A percentile compares a stretch with the other conserved stretches of the same genome.
Conservation (phyloP, 2,113 vertebrate species). For the Lophura nycthemera region DNA sequence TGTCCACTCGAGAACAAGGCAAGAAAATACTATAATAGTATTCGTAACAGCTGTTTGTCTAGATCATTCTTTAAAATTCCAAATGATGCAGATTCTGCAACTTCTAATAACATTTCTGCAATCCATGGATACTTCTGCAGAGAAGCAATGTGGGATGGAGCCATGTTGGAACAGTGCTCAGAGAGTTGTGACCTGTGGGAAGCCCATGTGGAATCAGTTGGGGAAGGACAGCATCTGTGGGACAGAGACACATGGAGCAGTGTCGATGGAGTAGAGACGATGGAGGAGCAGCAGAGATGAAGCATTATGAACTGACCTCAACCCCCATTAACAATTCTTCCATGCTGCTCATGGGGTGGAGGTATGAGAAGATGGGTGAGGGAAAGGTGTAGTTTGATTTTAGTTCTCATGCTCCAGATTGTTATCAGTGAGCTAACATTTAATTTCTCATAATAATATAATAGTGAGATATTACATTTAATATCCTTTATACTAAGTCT, state of each 20-base stretch:
- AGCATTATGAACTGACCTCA: no score
- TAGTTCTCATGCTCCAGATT: neutral
- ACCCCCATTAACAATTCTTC: no score
- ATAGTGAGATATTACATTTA: neutral
- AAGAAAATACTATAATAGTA: constrained; percentile 4
- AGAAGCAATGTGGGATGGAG: neutral
- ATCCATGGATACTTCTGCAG: neutral
- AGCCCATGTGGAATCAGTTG: neutral
- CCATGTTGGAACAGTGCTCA: neutral
- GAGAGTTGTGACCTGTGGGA: neutral
- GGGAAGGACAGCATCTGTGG: neutral
- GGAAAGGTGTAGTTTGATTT: neutral
- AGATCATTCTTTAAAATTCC: constrained; percentile 36
- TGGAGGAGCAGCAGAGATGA: no score
- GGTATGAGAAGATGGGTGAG: no score
- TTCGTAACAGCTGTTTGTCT: constrained; percentile 33
- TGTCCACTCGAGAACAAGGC: neutral
- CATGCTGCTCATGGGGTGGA: no score
- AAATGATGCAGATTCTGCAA: neutral
- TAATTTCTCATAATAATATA: no score
- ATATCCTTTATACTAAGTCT: neutral
- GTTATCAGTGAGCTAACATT: neutral
- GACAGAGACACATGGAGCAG: neutral
- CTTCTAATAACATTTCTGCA: neutral
- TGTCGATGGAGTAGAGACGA: no score